Base-by-base conservation (phyloP, 1,140 invertebrate genomes). In the Drosophila kanapiae region DNA sequence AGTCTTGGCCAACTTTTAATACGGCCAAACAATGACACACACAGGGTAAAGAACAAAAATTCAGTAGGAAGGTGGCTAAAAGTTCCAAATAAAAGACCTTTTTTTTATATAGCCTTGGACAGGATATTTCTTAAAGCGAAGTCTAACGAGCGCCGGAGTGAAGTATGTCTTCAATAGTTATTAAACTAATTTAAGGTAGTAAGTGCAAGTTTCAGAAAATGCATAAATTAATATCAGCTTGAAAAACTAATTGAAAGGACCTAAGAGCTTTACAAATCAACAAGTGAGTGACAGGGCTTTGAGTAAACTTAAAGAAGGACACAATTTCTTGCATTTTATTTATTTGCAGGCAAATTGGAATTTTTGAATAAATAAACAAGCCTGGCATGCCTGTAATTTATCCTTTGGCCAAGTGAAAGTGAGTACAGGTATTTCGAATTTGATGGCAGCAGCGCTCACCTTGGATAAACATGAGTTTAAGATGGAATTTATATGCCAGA, bases 1-100 rank as follows among this genome's bases (percentile, higher is more conserved):
- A 64, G 38, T 18, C 37, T 63, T 70, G 75, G 75, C 75, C 61
- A 78, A 86, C 51, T 79, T 74, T 71, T 68, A 63, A 49, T 69
- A 47, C 37, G 75, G 35, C 71, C 71, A 75, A 56, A 75, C 70
- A 75, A 63, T 75, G 42, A 42, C 37, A 35, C 4, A 35, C 37
- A 29, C 37, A 42, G 29, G n/a, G 48, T 3, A 76, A 67, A 13
- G 33, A 27, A 38, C 23, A 38, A 37, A 53, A 18, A 35, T 53
- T 16, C 11, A 11, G 29, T 29, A 3, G 35, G 14, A 49, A 40
- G 64, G 6, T 45, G 40, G 23, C 33, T 42, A 54, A 74, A 68
- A 45, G 23, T 27, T 31, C 27, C n/a, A 54, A 56, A 56, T 42
- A 31, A 63, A 56, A 31, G 53, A 18, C 40, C 16, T 62, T 18